Conservation (phyloP, 1,140 invertebrate species). For the Trichomalopsis sarcophagae region DNA sequence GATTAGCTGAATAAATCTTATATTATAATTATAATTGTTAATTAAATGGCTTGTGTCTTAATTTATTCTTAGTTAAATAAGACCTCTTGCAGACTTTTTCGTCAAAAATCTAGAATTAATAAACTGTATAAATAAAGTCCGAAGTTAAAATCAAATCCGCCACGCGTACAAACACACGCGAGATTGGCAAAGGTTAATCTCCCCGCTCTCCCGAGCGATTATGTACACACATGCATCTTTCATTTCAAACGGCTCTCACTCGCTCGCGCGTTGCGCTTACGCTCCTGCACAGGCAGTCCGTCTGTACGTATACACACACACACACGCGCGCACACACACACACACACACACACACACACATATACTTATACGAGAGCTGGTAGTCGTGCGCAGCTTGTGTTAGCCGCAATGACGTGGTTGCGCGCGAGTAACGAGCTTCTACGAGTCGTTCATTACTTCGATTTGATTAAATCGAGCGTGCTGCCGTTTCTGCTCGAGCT, state of each 20-base stretch:
- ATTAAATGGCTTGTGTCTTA: too few species aligned
- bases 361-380: neutral
- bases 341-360: neutral
- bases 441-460: neutral
- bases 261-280: too few species aligned
- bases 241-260: neutral
- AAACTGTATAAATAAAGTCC: neutral
- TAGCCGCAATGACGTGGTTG: slow-evolving; percentile 10
- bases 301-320: too few species aligned
- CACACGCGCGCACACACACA: too few species aligned
- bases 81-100: too few species aligned
- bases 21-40: too few species aligned
- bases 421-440: neutral
- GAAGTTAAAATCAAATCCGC: neutral
- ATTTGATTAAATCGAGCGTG: slow-evolving; percentile 14
- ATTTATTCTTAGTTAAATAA: too few species aligned
- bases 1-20: too few species aligned
- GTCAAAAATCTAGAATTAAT: too few species aligned
- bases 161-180: neutral
- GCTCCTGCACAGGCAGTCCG: too few species aligned
- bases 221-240: neutral
- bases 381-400: neutral
- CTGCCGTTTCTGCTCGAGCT: neutral
- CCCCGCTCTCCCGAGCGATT: neutral
- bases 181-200: slow-evolving; percentile 25